Conservation (phyloP, 2,888 invertebrate genomes). For the Gnatocerus cornutus region DNA sequence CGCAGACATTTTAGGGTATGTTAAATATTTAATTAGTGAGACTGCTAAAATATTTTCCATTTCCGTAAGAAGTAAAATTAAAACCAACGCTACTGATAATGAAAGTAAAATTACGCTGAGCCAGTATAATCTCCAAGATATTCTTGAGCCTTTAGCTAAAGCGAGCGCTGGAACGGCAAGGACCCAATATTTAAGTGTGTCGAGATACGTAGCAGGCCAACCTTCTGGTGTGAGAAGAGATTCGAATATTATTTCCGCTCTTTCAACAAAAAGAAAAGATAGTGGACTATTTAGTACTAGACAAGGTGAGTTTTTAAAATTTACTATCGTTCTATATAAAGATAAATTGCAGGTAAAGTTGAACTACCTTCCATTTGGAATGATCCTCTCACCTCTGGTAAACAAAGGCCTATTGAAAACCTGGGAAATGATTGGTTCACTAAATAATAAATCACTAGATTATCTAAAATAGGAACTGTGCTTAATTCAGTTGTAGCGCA, state of each 20-base stretch:
- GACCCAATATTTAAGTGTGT: conserved; percentile 84
- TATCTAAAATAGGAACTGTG: not conserved
- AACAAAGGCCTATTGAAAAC: conserved; percentile 59
- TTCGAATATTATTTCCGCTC: conserved; percentile 60
- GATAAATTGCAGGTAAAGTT: conserved; percentile 53
- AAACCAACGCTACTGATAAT: conserved; percentile 56
- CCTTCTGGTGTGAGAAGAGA: conserved; percentile 64
- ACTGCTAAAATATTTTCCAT: conserved; percentile 4
- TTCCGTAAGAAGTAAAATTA: conserved; percentile 65
- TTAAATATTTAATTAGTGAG: not conserved
- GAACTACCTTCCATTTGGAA: conserved; percentile 63
- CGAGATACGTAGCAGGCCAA: conserved; percentile 85
- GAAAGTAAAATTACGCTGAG: conserved; percentile 72
- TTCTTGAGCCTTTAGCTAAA: conserved; percentile 68
- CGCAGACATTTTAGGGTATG: conserved; percentile 83
- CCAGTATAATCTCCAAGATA: conserved; percentile 71
- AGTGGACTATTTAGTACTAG: conserved; percentile 59
- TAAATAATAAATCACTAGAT: conserved; percentile 59
- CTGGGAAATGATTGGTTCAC: conserved; percentile 64
- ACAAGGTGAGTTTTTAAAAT: conserved; percentile 51
- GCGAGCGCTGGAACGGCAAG: conserved; percentile 74
- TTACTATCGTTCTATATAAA: not conserved
- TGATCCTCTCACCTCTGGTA: conserved; percentile 62
- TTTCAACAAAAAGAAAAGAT: conserved; percentile 57
- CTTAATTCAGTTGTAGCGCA: not conserved